Base-by-base conservation (phyloP, 2,113 vertebrate genomes). In the Hippocampus abdominalis region DNA sequence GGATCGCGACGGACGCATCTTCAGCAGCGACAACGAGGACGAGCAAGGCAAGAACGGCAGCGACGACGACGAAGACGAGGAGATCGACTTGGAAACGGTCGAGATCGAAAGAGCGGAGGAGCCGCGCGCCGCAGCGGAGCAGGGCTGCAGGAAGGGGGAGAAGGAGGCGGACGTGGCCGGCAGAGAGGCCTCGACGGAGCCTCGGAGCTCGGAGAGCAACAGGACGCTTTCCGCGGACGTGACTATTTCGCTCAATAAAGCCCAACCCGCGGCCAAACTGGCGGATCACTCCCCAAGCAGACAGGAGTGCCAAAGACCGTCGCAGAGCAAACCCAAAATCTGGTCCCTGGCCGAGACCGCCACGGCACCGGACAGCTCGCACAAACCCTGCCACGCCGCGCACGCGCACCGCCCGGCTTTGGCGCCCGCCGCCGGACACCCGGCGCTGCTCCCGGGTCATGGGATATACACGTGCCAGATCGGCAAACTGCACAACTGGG, bases 381-480 rank as follows among this genome's bases (percentile, higher is more conserved):
- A 94, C 78, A 97, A 94, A 89, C 82, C 75, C 23, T 36, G 81
- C 29, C 88, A 68, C 81, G 92, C 32, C 25, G 90, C 90, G 23
- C 93, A 91, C 0, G 91, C 61, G 66, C 94, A 64, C 90, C 92
- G 75, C 72, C 73, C 83, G 78, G 85, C 87, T 70, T 81, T 88
- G 80, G 82, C 84, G 69, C 83, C 87, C 89, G 23, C 87, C 89
- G 23, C 91, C 90, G 79, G 94, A 66, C 97, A 98, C 78, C 97
- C 96, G 0, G 97, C 97, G 66, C 96, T 99, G 69, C 93, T 98
- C 72, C 93, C 95, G 70, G 95, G 94, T 87, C 96, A 96, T 85
- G 97, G 97, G 94, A 96, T 99, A 76, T 99, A 99, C 85, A 98
- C 97, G 0, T 99, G 97, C 85, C 97, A 98, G 88, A 97, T 98